Conservation (phyloP, 2,888 invertebrate genomes). For the Lasioglossum zephyrum region DNA sequence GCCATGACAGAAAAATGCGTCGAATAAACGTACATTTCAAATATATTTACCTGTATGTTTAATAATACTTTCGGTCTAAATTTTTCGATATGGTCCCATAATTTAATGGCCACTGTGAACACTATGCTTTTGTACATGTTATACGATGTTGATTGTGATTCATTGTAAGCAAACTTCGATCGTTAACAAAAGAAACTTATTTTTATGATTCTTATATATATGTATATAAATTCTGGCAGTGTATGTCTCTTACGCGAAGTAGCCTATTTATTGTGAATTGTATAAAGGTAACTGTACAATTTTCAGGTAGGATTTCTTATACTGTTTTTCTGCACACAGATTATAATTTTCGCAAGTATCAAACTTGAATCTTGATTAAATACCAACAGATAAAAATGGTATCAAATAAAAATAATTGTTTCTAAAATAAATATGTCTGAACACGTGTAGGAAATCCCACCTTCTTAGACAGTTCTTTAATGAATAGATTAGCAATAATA, state of each 20-base stretch:
- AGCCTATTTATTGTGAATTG: slow-evolving; percentile 24
- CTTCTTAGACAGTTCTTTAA: slow-evolving; percentile 13
- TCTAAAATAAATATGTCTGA: neutral
- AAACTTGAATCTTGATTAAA: neutral
- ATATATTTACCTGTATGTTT: neutral
- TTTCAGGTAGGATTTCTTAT: slow-evolving; percentile 7
- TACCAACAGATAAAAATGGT: neutral
- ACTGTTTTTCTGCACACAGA: neutral
- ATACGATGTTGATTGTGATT: neutral
- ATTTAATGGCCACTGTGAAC: neutral
- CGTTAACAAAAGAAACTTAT: slow-evolving; percentile 8
- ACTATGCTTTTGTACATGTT: neutral
- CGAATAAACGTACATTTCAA: no score
- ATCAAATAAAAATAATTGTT: neutral
- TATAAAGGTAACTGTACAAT: slow-evolving; percentile 45
- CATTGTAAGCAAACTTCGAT: neutral
- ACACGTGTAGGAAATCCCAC: neutral
- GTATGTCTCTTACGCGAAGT: slow-evolving; percentile 36
- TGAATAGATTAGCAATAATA: neutral
- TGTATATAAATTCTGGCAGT: slow-evolving; percentile 46
- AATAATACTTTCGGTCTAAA: neutral
- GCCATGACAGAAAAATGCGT: no score
- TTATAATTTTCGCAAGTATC: neutral
- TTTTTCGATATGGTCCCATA: neutral
- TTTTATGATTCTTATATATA: slow-evolving; percentile 20